Percentiles rank a stretch among this genome's conserved stretches.
Evolutionary conservation across 2,888 invertebrate genomes (phyloP).

Genomic region (Andrena bucephala): DNA sequence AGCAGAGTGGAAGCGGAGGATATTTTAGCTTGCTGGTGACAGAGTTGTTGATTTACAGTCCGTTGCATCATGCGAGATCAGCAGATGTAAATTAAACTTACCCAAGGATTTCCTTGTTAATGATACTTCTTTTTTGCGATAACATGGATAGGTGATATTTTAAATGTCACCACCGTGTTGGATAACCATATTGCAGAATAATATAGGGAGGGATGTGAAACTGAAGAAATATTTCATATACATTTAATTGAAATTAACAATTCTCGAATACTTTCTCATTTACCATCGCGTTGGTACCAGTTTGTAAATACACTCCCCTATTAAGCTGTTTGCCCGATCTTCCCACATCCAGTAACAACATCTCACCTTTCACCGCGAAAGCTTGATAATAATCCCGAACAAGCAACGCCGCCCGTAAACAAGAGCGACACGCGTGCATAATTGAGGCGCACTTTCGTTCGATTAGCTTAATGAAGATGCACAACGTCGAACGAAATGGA

Average conservation of each 20-base stretch:
- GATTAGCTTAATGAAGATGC: constrained; percentile 46
- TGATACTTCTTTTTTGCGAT: background rate
- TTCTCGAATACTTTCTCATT: background rate
- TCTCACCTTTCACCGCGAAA: constrained; percentile 24
- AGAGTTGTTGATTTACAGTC: constrained; percentile 11
- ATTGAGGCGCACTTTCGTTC: constrained; percentile 40
- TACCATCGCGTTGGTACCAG: background rate
- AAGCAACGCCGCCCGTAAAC: constrained; percentile 8
- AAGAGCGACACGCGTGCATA: constrained; percentile 19
- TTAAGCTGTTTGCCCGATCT: background rate
- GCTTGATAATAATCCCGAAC: constrained; percentile 7
- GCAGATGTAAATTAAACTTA: background rate
- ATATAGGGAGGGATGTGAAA: too few relatives aligned
- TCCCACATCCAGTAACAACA: background rate
- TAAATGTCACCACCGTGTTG: background rate
- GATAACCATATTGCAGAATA: background rate
- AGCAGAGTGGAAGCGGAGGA: background rate
- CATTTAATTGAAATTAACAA: background rate
- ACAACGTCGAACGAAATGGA: constrained; percentile 6
- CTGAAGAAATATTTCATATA: background rate
- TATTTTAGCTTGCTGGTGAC: background rate
- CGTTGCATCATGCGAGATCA: background rate
- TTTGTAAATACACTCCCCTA: background rate
- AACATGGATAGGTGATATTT: background rate
- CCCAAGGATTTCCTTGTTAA: background rate